Conservation (phyloP, 2,797 vertebrate genomes). For the Hippocampus kuda region DNA sequence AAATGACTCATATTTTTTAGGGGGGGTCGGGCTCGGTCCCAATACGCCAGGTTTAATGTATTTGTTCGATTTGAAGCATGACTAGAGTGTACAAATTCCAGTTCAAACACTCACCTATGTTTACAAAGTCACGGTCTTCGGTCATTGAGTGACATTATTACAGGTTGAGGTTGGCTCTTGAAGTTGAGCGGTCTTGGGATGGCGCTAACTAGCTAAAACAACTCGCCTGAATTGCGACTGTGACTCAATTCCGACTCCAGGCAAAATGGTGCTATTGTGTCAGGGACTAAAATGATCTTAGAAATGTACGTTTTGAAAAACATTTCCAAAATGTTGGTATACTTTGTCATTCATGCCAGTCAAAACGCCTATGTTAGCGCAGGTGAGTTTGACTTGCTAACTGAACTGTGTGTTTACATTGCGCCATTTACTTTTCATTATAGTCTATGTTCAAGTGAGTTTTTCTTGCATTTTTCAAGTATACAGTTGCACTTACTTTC, state of each 20-base stretch:
- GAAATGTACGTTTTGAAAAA: neutral
- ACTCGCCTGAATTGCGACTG: neutral
- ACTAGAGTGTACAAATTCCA: neutral
- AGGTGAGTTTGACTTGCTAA: neutral
- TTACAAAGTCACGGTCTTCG: neutral
- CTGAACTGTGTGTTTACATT: too few relatives aligned
- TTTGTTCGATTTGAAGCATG: neutral
- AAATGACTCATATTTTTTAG: too few relatives aligned
- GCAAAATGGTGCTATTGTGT: neutral
- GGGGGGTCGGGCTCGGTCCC: too few relatives aligned
- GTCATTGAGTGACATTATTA: neutral
- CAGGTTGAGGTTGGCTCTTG: neutral
- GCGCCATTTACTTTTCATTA: too few relatives aligned
- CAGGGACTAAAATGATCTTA: neutral
- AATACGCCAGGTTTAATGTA: conserved; percentile 2
- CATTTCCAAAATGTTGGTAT: neutral
- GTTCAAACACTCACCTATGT: too few relatives aligned
- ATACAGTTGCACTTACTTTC: too few relatives aligned
- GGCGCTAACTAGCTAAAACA: neutral
- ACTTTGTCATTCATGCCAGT: neutral
- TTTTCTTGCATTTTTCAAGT: too few relatives aligned
- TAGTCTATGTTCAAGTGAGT: too few relatives aligned
- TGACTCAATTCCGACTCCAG: neutral
- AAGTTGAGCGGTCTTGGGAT: neutral
- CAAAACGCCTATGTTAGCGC: neutral